A percentile compares a stretch with the other conserved stretches of the same genome.
Evolutionary conservation across 2,888 invertebrate species (phyloP).

Genomic region (Macaria liturata): DNA sequence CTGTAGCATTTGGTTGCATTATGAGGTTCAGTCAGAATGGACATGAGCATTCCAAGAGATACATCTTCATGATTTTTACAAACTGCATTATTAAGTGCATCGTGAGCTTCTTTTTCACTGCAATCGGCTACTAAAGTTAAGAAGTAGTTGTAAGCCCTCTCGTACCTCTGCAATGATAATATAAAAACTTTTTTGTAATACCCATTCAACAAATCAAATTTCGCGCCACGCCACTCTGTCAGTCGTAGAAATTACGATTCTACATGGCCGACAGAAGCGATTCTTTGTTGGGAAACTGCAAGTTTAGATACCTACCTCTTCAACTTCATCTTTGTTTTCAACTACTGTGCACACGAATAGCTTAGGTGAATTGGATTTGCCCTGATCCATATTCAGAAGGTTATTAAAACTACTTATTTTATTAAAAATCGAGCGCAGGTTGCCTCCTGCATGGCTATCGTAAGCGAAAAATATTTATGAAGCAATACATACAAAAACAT

Average conservation of each 20-base stretch:
- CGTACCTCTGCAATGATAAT: constrained; percentile 90
- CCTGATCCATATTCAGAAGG: constrained; percentile 82
- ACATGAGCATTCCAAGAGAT: constrained; percentile 94
- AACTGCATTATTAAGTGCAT: constrained; percentile 94
- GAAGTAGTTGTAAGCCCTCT: constrained; percentile 91
- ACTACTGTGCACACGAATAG: constrained; percentile 92
- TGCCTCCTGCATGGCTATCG: constrained; percentile 85
- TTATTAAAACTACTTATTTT: constrained; percentile 79
- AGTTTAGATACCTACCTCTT: constrained; percentile 89
- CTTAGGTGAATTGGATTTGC: constrained; percentile 86
- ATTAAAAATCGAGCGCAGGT: constrained; percentile 83
- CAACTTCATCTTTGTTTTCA: constrained; percentile 95
- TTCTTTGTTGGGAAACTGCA: constrained; percentile 78
- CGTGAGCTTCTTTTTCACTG: constrained; percentile 97
- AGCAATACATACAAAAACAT: constrained; percentile 75
- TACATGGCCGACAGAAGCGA: constrained; percentile 80
- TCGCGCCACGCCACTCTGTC: constrained; percentile 78
- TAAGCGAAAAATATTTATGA: constrained; percentile 83
- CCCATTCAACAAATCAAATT: constrained; percentile 58
- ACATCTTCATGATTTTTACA: constrained; percentile 97
- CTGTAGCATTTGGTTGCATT: constrained; percentile 94
- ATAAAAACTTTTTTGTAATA: constrained; percentile 40
- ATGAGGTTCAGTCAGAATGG: constrained; percentile 93
- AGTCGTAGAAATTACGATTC: constrained; percentile 67
- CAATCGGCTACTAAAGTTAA: constrained; percentile 91